Base-by-base conservation (phyloP, 1,140 invertebrate genomes). In the Stegodyphus dumicola region DNA sequence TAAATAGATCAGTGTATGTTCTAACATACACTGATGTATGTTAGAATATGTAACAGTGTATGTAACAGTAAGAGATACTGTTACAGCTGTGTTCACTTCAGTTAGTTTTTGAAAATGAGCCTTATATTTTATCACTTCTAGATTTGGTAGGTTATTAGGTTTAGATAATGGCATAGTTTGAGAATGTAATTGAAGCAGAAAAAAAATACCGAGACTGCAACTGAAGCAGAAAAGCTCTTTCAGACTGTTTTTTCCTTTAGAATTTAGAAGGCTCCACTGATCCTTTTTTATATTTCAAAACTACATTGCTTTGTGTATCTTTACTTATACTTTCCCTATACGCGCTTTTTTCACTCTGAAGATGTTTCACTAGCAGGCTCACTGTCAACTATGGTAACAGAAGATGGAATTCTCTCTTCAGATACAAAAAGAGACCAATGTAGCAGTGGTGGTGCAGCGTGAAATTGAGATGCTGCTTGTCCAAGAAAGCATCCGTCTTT, bases 191-290 rank as follows among this genome's bases (percentile, higher is more conserved):
- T 93, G 92, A 88, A 96, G 91, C 4, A 97, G 91, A 88, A 97
- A 94, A 10, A 3, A 1, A 1, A 33, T 33, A 33, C 33, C 33
- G 33, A 33, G 33, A 33, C 1, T 33, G 33, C 33, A 33, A 33
- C 33, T 33, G 33, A 33, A 33, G 33, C 33, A 33, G 33, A 33
- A 33, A 33, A 33, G 1, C 33, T 1, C 94, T 91, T 85, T 95
- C 94, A 90, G 97, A 98, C 54, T 93, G 92, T 78, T 90, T 91
- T 89, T 95, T 96, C 0, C 96, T 88, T 92, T 92, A 13, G 92
- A 93, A 90, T 97, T 96, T 17, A 93, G 89, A 9, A 96, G 96
- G 87, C 95, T 95, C 96, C 96, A 97, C 91, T 97, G 96, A 89
- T 95, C 95, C 95, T 93, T 78, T 69, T 13, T 15, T 70, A 52